Evolutionary conservation across 2,113 vertebrate species (phyloP), one percentile per base, ranked within the genome.

Genomic region (Porphyrio hochstetteri): DNA sequence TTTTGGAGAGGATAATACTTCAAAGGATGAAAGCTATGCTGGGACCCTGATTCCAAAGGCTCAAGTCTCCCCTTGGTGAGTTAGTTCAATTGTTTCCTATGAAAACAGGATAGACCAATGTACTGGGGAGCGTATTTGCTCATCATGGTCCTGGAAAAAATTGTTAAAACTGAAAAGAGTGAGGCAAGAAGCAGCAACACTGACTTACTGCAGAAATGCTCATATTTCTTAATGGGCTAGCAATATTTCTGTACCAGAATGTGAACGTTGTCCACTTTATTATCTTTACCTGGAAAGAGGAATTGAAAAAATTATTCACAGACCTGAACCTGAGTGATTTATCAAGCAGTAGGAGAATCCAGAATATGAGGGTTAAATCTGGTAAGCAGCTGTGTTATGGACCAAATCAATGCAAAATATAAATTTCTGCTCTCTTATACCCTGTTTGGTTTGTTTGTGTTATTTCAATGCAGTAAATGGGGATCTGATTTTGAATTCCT

Each of bases 311-410:
- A 85, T 53, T 67, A 70, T 67, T 56, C 14, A 52, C 40, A 95
- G 59, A 90, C 44, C 50, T 69, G 31, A 74, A 63, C 23, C 3
- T 29, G 50, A 85, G 23, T 88, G 90, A 92, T 96, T 95, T 92
- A 91, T 93, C 78, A 95, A 82, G 74, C 85, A 87, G 67, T 59
- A 86, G 63, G 28, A 95, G 36, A 93, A 85, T 74, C 76, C 5
- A 5, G 52, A 86, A 84, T 61, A 70, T 63, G 36, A 81, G 24
- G 5, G 36, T 74, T 93, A 93, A 95, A 93, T 93, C 61, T 96
- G 93, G 90, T 94, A 96, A 96, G 82, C 82, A 95, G 55, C 95
- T 91, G 57, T 69, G 36, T 86, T 95, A 85, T 11, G 40, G 74
- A 35, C 31, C 36, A 75, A 93, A 70, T 92, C 55, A 70, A 80